phyloP scores from a whole-genome alignment of 2,888 invertebrate species.

The Callimorpha dominula region DNA sequence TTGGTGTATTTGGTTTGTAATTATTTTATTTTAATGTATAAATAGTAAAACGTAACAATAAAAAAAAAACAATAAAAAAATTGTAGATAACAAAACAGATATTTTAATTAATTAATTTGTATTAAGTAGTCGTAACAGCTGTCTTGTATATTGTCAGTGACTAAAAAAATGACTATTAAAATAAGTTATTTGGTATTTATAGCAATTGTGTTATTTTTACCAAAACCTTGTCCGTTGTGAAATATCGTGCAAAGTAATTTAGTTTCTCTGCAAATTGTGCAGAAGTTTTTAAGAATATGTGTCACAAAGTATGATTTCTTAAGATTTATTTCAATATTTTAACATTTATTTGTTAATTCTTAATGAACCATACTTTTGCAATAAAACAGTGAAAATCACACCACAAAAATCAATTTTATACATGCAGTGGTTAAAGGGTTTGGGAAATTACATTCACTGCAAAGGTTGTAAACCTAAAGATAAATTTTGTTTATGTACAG shows the following conservation, averaged over 20 bases:
- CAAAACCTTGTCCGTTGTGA: conserved; percentile 20
- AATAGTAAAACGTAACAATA: no score
- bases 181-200: no score
- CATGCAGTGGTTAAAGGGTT: conserved; percentile 7
- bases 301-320: conserved; percentile 25
- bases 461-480: neutral
- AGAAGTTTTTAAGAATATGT: neutral
- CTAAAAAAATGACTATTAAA: neutral
- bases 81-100: no score
- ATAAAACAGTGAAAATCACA: conserved; percentile 5
- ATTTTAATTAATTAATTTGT: no score
- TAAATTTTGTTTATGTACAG: neutral
- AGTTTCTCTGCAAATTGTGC: conserved; percentile 11
- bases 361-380: conserved; percentile 17
- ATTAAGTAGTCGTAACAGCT: no score
- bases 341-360: neutral
- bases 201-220: conserved; percentile 15
- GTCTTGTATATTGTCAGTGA: no score
- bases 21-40: no score
- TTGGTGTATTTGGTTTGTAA: neutral
- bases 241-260: conserved; percentile 32
- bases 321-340: neutral
- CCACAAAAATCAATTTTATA: conserved; percentile 3
- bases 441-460: neutral
- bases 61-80: no score